These are phyloP conservation scores for Zosterops lateralis DNA, from an alignment of 2,113 vertebrate genomes.

Conservation along the genomic window DNA sequence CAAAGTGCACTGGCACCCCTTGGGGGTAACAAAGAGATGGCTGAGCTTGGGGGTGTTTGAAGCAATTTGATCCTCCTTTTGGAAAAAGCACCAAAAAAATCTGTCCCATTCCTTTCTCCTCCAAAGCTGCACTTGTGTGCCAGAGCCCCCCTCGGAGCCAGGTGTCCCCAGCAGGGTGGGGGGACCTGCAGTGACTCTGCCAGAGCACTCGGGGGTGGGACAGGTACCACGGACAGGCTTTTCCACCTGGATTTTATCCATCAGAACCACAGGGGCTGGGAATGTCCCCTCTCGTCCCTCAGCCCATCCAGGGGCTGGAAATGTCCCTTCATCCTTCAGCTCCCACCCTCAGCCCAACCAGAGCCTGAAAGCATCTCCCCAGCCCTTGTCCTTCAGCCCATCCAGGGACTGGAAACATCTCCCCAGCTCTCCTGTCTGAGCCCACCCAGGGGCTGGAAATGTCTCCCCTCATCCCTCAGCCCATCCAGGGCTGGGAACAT, in stretches of 20 bases:
- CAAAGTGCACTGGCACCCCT: not conserved
- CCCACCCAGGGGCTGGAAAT: no score
- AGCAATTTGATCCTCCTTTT: not conserved
- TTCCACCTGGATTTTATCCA: constrained; percentile 6
- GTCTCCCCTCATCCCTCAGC: no score
- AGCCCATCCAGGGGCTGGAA: no score
- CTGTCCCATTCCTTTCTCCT: not conserved
- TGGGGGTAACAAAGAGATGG: not conserved
- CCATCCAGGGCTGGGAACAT: no score
- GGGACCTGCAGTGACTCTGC: not conserved
- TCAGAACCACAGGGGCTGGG: not conserved
- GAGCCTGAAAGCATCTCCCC: not conserved
- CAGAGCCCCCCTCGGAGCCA: not conserved
- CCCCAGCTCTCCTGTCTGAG: no score
- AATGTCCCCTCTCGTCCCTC: no score
- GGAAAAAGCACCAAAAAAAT: not conserved
- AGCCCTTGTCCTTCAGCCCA: no score
- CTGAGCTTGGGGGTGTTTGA: not conserved
- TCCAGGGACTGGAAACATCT: no score
- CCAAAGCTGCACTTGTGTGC: not conserved
- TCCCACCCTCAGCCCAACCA: not conserved
- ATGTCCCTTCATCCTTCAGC: no score
- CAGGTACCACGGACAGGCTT: not conserved
- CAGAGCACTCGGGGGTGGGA: not conserved
- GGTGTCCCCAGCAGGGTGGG: not conserved